These are phyloP conservation scores for Asbolus verrucosus DNA, from an alignment of 1,140 invertebrate genomes.

Conservation along the genomic window DNA sequence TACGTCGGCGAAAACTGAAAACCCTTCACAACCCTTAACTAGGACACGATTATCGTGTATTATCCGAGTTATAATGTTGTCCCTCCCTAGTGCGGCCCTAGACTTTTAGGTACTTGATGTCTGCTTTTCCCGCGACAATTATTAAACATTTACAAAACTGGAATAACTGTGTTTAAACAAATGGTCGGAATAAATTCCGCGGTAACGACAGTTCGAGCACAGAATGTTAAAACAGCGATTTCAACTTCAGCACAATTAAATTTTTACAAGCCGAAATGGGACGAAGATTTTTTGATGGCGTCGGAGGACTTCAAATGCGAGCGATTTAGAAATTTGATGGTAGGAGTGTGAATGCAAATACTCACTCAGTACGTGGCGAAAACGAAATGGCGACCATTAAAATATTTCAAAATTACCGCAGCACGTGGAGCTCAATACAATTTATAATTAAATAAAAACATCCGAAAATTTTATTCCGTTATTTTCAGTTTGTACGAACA, in stretches of 20 bases:
- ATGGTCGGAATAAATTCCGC: conserved; percentile 28
- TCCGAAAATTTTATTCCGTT: no score
- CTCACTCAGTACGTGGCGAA: no score
- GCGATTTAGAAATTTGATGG: conserved; percentile 5
- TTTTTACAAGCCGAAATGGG: conserved; percentile 15
- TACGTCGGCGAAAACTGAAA: conserved; percentile 14
- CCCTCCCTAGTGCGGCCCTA: neutral
- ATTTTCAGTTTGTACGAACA: no score
- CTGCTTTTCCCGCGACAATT: conserved; percentile 9
- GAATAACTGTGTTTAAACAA: conserved; percentile 19
- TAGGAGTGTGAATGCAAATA: neutral
- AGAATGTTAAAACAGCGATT: neutral
- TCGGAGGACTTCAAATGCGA: neutral
- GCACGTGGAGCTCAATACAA: neutral
- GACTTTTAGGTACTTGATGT: conserved; percentile 8
- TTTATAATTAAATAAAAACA: conserved; percentile 4
- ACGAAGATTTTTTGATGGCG: neutral
- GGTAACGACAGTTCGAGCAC: neutral
- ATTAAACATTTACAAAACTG: conserved; percentile 30
- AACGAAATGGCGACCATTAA: no score
- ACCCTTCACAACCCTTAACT: conserved; percentile 30
- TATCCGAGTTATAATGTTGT: conserved; percentile 35
- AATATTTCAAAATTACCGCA: conserved; percentile 7
- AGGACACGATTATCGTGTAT: conserved; percentile 34
- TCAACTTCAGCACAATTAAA: conserved; percentile 27